Base-by-base conservation (phyloP, 2,888 invertebrate genomes). In the Synergus gifuensis region DNA sequence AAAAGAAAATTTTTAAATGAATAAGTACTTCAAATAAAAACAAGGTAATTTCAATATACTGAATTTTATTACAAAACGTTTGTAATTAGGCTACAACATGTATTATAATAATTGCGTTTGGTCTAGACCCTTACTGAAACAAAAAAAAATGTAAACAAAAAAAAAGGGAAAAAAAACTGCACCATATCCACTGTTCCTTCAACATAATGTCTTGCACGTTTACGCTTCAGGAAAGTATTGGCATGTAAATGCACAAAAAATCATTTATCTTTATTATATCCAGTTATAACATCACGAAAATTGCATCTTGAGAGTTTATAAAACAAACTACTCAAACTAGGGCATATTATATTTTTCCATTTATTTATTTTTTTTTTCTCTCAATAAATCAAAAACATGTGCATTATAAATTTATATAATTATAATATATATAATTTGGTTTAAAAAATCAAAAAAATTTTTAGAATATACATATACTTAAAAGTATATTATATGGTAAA, bases 71-170 rank as follows among this genome's bases (percentile, higher is more conserved):
- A 92, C 89, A 92, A 92, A 92, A 91, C 88, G 87, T 90, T 84
- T 90, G 89, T 91, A 89, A 90, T 92, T 90, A 92, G 89, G 89
- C 91, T 92, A 92, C 91, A 91, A 92, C 91, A 91, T 91, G 91
- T 92, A 92, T 90, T 91, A 91, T 91, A 90, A 90, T 91, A 90
- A 91, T 91, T 89, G 90, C 90, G 90, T 91, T 91, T 91, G 91
- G 91, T 91, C 90, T 90, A 92, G 87, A 91, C 90, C 90, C 88
- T 89, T 90, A 90, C 88, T 87, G 87, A 91, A 91, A 89, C 85
- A 87, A 88, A 89, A 77, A 82, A 85, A 86, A 28, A 3, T 3
- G 3, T 22, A 3, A 80, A 9, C 3, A 28, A 28, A 3, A 28
- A 28, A 28, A 28, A 28, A 28, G 40, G 78, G 62, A 81, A 84